phyloP scores from a whole-genome alignment of 1,140 invertebrate genomes.

The Calliopsis andreniformis region DNA sequence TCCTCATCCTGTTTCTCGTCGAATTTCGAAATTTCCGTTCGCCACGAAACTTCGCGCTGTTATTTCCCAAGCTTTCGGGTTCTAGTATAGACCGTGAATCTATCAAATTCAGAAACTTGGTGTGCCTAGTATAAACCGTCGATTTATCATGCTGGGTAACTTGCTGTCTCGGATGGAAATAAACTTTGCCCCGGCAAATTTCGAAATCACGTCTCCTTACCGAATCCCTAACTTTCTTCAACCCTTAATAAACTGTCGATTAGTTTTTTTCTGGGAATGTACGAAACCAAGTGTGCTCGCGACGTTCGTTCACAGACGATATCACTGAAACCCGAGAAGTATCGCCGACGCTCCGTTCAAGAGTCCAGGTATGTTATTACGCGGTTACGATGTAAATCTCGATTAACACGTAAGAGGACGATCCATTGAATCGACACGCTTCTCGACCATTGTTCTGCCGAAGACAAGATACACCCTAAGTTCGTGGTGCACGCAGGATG shows the following conservation, averaged over 20 bases:
- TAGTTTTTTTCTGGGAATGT: too few species aligned
- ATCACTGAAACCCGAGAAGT: neutral
- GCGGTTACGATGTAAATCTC: slow-evolving; percentile 48
- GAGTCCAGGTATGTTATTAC: slow-evolving; percentile 29
- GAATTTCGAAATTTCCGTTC: neutral
- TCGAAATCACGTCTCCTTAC: neutral
- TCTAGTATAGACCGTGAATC: neutral
- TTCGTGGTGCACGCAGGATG: slow-evolving; percentile 20
- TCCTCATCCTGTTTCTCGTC: neutral
- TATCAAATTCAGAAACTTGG: slow-evolving; percentile 15
- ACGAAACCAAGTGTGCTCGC: neutral
- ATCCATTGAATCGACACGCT: slow-evolving; percentile 31
- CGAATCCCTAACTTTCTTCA: too few species aligned
- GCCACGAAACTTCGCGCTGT: neutral
- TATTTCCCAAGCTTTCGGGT: neutral
- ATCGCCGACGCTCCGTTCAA: slow-evolving; percentile 18
- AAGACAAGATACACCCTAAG: slow-evolving; percentile 6
- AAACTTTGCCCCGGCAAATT: neutral
- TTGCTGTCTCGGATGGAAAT: neutral
- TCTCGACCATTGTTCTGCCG: slow-evolving; percentile 26
- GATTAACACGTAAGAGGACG: slow-evolving; percentile 49
- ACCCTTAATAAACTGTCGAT: neutral
- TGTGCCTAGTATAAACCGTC: neutral
- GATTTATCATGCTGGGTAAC: slow-evolving; percentile 6
- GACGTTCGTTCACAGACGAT: neutral